Evolutionary conservation across 2,113 vertebrate species (phyloP).

Genomic region (Trematocara nigrifrons): DNA sequence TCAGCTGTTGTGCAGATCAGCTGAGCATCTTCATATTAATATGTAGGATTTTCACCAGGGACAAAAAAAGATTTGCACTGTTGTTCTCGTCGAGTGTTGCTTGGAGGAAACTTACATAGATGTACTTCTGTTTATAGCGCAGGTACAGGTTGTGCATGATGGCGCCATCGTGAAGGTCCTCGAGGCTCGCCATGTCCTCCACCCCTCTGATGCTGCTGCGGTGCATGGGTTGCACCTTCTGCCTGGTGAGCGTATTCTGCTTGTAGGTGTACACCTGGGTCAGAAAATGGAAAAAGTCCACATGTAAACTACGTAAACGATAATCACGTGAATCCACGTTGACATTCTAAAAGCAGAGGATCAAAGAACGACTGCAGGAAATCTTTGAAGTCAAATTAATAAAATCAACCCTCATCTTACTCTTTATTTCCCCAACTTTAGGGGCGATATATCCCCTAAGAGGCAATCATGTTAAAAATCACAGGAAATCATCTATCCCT

Average conservation of each 20-base stretch:
- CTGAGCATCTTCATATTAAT: background rate
- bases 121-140: slow-evolving; percentile 83
- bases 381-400: background rate
- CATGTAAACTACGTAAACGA: background rate
- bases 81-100: background rate
- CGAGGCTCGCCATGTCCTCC: slow-evolving; percentile 89
- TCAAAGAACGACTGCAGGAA: background rate
- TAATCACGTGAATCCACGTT: accelerated
- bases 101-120: slow-evolving; percentile 84
- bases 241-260: slow-evolving; percentile 85
- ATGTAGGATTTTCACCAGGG: background rate
- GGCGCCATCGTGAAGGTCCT: slow-evolving; percentile 92
- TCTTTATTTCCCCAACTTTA: background rate
- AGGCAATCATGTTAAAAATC: background rate
- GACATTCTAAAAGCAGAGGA: background rate
- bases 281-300: background rate
- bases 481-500: background rate
- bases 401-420: background rate
- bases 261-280: slow-evolving; percentile 93
- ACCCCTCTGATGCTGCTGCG: slow-evolving; percentile 73
- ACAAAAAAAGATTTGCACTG: background rate
- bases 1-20: background rate
- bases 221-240: slow-evolving; percentile 89
- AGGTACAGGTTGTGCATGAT: slow-evolving; percentile 93
- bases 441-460: background rate